phyloP scores from a whole-genome alignment of 2,797 vertebrate genomes.

The Sebastes miniatus region DNA sequence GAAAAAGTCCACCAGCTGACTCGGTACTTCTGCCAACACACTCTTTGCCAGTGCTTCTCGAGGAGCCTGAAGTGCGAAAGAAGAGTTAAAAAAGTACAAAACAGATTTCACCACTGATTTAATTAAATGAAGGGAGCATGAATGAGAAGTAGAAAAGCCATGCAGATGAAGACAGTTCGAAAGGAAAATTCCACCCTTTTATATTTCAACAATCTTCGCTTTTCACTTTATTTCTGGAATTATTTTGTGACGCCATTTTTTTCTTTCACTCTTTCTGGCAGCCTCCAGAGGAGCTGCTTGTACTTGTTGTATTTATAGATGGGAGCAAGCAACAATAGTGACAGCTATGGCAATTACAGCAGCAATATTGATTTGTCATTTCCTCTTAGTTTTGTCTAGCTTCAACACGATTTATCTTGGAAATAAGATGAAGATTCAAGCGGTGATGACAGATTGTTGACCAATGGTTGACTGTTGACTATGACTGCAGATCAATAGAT shows the following conservation, averaged over 20 bases:
- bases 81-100: neutral
- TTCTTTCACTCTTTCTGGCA: neutral
- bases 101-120: neutral
- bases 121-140: neutral
- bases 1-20: conserved; percentile 92
- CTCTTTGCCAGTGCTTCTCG: conserved; percentile 90
- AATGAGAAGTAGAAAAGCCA: neutral
- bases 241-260: neutral
- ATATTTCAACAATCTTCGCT: neutral
- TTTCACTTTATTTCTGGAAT: neutral
- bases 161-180: neutral
- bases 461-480: neutral
- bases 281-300: neutral
- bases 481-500: neutral
- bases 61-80: conserved; percentile 78
- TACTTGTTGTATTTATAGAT: neutral
- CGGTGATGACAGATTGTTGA: neutral
- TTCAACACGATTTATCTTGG: neutral
- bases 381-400: neutral
- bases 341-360: neutral
- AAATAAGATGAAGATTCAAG: neutral
- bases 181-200: neutral
- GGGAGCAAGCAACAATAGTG: neutral
- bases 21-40: conserved; percentile 93
- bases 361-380: neutral